Evolutionary conservation across 2,113 vertebrate species (phyloP), one percentile per base, ranked within the genome.

Genomic region (Onychorhynchus coronatus): DNA sequence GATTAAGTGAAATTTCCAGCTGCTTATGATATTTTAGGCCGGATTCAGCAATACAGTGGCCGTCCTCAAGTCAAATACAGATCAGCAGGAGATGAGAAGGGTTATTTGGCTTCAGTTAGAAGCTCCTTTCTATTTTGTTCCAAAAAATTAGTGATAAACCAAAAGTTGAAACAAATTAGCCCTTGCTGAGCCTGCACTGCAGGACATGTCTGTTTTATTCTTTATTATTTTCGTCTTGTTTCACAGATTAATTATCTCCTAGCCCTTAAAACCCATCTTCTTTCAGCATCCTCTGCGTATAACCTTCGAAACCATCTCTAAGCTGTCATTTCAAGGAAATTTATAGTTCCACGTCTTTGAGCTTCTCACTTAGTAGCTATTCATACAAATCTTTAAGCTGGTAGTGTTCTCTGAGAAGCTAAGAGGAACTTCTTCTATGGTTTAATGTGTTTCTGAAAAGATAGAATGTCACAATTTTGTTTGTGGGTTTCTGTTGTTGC

Each of bases 401-500:
- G 42, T 86, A 63, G n/a, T 73, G 59, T 93, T 92, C 67, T 94
- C 55, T 73, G 73, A 75, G 89, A 25, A 30, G 41, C 95, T 89
- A 53, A 72, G 58, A 84, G 74, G 0, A 82, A 87, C 81, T 82
- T 97, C 73, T 96, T 89, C 79, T 95, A 21, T 96, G 90, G 90
- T 97, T 95, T 72, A 94, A 27, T 18, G 35, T 83, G 83, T 95
- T 96, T 97, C 96, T 96, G 89, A 91, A 94, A 95, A 77, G 68
- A 77, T 89, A 74, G 91, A 95, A 58, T 65, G 70, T 19, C 61
- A 76, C 46, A 53, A 52, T 92, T 97, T 96, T 75, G 50, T 72
- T 95, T 88, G 44, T 85, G 12, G 2, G 31, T 95, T 95, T 85
- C 65, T 71, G 41, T 79, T 91, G 74, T 89, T 94, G 65, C 22